Conservation (phyloP, 2,888 invertebrate genomes). For the Arenicola marina region DNA sequence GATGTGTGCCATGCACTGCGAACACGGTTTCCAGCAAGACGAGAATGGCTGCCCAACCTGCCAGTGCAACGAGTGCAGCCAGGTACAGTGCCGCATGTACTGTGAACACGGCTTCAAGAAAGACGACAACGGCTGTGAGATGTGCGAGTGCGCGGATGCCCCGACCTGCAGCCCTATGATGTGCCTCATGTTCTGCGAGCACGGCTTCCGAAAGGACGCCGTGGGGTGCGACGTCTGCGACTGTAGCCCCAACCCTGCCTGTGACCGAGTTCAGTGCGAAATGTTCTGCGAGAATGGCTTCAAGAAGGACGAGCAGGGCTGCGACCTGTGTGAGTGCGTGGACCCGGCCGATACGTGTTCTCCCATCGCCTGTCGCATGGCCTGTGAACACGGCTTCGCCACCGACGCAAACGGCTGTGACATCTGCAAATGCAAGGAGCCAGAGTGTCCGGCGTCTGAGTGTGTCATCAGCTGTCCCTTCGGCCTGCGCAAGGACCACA, state of each 20-base stretch:
- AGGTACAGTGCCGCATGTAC: conserved; percentile 8
- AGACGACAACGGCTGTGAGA: conserved; percentile 16
- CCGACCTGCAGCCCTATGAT: not conserved
- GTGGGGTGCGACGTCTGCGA: conserved; percentile 8
- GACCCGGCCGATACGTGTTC: not conserved
- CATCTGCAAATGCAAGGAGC: conserved; percentile 9
- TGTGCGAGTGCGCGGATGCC: conserved; percentile 3
- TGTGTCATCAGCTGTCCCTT: not conserved
- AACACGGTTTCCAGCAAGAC: conserved; percentile 16
- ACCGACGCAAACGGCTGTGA: conserved; percentile 18
- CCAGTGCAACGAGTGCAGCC: conserved; percentile 4
- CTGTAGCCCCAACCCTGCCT: not conserved
- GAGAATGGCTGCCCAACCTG: conserved; percentile 19
- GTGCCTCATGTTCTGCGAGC: conserved; percentile 19
- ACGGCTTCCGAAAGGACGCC: conserved; percentile 13
- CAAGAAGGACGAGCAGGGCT: conserved; percentile 15
- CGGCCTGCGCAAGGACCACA: conserved; percentile 3
- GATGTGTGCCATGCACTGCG: conserved; percentile 3
- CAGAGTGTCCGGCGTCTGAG: not conserved
- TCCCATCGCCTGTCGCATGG: conserved; percentile 4
- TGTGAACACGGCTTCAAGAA: conserved; percentile 20
- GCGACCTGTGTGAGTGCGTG: conserved; percentile 14
- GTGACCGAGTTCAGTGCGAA: not conserved
- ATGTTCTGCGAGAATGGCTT: conserved; percentile 21
- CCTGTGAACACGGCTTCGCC: conserved; percentile 17